Evolutionary conservation across 1,140 invertebrate genomes (phyloP).

Genomic region (Aphelenchoides besseyi): DNA sequence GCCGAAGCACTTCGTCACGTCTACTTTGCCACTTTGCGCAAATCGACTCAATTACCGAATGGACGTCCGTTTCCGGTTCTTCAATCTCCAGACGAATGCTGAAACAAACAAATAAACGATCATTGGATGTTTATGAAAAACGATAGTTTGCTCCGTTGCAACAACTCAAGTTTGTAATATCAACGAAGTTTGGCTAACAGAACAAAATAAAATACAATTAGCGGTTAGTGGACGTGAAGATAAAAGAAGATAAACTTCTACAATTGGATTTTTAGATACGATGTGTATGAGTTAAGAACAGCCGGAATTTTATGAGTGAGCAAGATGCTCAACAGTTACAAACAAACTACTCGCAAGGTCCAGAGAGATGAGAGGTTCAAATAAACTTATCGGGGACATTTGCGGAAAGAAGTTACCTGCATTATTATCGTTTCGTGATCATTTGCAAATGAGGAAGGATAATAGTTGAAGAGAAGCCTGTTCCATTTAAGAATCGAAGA

Average conservation of each 20-base stretch:
- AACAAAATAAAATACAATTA: background rate
- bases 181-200: background rate
- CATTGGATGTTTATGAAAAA: no score
- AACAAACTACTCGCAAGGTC: background rate
- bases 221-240: no score
- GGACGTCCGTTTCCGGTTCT: slow-evolving; percentile 16
- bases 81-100: slow-evolving; percentile 8
- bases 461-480: background rate
- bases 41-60: slow-evolving; percentile 23
- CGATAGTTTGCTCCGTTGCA: no score
- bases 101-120: no score
- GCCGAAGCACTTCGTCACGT: slow-evolving; percentile 22
- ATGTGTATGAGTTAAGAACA: background rate
- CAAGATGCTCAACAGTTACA: background rate
- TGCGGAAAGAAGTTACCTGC: slow-evolving; percentile 1
- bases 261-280: background rate
- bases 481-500: background rate
- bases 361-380: background rate
- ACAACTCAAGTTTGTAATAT: no score
- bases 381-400: background rate
- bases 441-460: slow-evolving; percentile 9
- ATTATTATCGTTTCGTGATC: background rate
- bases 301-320: background rate
- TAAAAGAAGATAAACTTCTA: background rate
- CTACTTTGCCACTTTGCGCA: slow-evolving; percentile 26